phyloP scores from a whole-genome alignment of 2,888 invertebrate genomes.

The Nysson spinosus region DNA sequence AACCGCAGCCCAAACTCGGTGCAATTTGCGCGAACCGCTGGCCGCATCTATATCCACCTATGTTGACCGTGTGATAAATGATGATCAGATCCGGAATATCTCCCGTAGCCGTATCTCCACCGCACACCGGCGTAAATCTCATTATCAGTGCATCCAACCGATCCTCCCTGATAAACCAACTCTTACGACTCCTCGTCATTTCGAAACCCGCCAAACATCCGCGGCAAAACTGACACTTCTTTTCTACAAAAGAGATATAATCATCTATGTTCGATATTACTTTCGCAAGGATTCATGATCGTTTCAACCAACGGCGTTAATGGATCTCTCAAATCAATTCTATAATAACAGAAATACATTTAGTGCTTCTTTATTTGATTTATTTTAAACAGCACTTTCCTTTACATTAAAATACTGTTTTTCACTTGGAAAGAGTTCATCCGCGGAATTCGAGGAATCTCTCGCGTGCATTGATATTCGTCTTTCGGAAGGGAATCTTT shows the following conservation, averaged over 20 bases:
- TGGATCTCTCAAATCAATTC: too few species aligned
- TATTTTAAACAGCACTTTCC: too few species aligned
- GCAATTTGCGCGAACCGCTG: conserved; percentile 51
- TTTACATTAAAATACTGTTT: too few species aligned
- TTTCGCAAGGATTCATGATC: too few species aligned
- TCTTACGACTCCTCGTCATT: conserved; percentile 1
- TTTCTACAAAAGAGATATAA: too few species aligned
- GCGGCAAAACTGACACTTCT: not conserved
- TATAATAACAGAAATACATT: too few species aligned
- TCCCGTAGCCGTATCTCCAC: conserved; percentile 31
- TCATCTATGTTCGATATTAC: too few species aligned
- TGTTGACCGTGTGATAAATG: conserved; percentile 54
- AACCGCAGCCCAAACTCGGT: conserved; percentile 58
- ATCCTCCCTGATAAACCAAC: conserved; percentile 22
- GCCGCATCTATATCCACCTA: conserved; percentile 2
- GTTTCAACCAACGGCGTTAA: too few species aligned
- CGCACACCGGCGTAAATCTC: conserved; percentile 23
- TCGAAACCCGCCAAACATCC: not conserved
- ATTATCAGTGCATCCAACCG: conserved; percentile 25
- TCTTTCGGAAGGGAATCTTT: not conserved
- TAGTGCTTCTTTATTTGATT: too few species aligned
- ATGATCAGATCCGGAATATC: conserved; percentile 55
- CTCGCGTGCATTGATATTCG: not conserved
- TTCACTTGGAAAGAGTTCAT: too few species aligned
- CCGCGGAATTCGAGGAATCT: too few species aligned